Evolutionary conservation across 1,140 invertebrate genomes (phyloP), one percentile per base, ranked within the genome.

Genomic region (Tetragonula clypearis): DNA sequence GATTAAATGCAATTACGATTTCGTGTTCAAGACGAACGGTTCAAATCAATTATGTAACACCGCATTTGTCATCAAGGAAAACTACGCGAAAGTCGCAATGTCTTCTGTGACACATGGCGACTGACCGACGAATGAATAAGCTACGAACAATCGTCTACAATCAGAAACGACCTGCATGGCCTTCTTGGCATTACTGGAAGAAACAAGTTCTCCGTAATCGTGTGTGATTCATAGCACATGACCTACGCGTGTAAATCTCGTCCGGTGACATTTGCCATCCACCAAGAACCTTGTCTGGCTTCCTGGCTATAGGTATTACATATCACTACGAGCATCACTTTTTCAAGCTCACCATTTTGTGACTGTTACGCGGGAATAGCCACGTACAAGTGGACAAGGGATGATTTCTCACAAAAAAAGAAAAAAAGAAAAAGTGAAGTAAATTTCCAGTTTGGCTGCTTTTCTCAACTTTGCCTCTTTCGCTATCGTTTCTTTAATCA

Each of bases 191-290:
- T 23, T 30, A 21, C 5, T 53, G 9, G 55, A 49, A 80, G 78
- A 74, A 85, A 81, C 83, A 74, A 80, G 83, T 85, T 85, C 81
- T 35, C 71, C 83, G 78, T 74, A 81, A 74, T 85, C 78, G 71
- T 56, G 83, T n/a, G 83, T 85, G 83, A 85, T 85, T 85, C 83
- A 85, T 81, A 74, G 78, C 78, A 72, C 78, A 85, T 85, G 83
- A 85, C 83, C 83, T 85, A 80, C 68, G 60, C 53, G 69, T 66
- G 83, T 85, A 85, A 85, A 85, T 85, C 83, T 85, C 78, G 78
- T 58, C 23, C 71, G 35, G 56, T 80, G 77, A 74, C 83, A 73
- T 81, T 81, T 81, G 74, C 78, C 60, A 66, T 65, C 83, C 49
- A 60, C 41, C 77, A 68, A 23, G 78, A 74, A 80, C 26, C 49